phyloP scores from a whole-genome alignment of 1,140 invertebrate genomes.

The Metopolophium dirhodum region DNA sequence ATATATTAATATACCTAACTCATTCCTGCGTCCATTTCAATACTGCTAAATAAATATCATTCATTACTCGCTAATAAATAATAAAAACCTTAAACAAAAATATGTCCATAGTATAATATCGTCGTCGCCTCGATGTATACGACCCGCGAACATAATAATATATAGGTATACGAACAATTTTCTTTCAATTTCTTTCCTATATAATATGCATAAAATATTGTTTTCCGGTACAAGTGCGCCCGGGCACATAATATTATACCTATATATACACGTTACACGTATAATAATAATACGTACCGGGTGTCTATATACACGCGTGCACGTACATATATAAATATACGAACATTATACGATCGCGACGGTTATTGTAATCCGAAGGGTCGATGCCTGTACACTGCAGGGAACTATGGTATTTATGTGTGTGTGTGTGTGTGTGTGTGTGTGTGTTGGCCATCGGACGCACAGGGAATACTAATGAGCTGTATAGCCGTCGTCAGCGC shows the following conservation, averaged over 20 bases:
- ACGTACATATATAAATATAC: background rate
- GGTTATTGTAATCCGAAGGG: slow-evolving; percentile 49
- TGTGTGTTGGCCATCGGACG: background rate
- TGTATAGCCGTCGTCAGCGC: background rate
- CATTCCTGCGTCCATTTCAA: too few species aligned
- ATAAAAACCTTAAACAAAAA: background rate
- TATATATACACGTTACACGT: background rate
- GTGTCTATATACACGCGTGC: background rate
- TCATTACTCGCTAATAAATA: too few species aligned
- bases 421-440: slow-evolving; percentile 9
- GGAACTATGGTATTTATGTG: slow-evolving; percentile 24
- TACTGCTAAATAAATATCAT: too few species aligned
- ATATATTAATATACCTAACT: too few species aligned
- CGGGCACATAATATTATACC: background rate
- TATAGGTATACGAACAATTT: background rate
- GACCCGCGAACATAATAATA: background rate
- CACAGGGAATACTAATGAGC: slow-evolving; percentile 43
- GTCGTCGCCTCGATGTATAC: background rate
- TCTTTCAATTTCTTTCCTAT: slow-evolving; percentile 34
- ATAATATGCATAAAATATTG: background rate
- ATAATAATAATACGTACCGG: background rate
- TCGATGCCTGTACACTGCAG: slow-evolving; percentile 18
- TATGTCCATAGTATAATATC: background rate
- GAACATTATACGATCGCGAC: slow-evolving; percentile 18
- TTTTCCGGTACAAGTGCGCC: background rate